These are phyloP conservation scores for Pterocles orientalis DNA, from an alignment of 2,113 vertebrate genomes.

Conservation along the genomic window DNA sequence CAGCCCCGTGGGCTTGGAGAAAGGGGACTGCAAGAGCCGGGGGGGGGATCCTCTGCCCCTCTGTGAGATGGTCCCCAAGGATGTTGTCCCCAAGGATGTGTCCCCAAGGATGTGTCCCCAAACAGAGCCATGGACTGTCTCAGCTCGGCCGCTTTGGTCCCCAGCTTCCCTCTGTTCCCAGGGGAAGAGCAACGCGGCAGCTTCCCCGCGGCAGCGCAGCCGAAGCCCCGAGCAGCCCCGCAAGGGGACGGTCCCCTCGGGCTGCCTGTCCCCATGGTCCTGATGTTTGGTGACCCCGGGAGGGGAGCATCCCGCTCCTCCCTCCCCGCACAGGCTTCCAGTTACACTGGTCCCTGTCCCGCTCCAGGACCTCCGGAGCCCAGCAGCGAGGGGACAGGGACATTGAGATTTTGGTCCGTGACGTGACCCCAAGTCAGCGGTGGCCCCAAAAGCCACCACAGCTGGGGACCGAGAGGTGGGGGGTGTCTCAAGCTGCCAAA, in stretches of 20 bases:
- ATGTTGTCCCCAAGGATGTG: background rate
- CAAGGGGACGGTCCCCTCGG: background rate
- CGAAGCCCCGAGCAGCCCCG: no score
- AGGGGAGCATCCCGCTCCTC: background rate
- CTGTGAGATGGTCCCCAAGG: accelerated
- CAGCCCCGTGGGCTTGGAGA: background rate
- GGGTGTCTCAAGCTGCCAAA: background rate
- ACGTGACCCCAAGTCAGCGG: background rate
- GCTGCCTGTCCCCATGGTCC: accelerated
- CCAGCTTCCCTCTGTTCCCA: background rate
- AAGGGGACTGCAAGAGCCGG: background rate
- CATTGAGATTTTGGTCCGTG: constrained; percentile 1
- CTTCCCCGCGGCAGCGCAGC: no score
- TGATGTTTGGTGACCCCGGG: accelerated
- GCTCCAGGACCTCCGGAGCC: background rate
- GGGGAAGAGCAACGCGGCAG: background rate
- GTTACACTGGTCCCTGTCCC: background rate
- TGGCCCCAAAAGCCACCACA: background rate
- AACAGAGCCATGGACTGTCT: background rate
- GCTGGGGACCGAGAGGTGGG: background rate
- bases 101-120: background rate
- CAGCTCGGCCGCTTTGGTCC: background rate
- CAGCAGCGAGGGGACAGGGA: background rate
- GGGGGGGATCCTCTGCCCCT: background rate
- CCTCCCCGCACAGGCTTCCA: background rate